Evolutionary conservation across 2,888 invertebrate species (phyloP).

Genomic region (Luffia ferchaultella): DNA sequence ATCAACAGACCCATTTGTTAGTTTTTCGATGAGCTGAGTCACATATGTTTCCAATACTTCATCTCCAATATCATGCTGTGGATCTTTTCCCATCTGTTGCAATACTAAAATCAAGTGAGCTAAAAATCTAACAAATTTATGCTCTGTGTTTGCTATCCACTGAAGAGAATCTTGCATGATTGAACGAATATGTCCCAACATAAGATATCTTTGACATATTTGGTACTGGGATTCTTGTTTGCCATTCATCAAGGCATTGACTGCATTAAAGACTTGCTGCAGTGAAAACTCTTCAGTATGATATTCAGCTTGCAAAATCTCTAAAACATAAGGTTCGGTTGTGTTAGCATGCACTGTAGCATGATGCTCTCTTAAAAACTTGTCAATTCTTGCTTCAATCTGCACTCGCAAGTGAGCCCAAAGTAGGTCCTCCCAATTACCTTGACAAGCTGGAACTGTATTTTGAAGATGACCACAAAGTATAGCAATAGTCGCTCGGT

Average conservation of each 20-base stretch:
- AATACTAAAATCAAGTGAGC: constrained; percentile 87
- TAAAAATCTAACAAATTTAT: constrained; percentile 77
- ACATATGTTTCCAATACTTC: constrained; percentile 80
- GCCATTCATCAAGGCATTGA: constrained; percentile 52
- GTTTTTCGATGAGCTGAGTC: constrained; percentile 69
- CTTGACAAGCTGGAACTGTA: constrained; percentile 75
- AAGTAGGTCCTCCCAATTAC: constrained; percentile 88
- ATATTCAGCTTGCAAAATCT: constrained; percentile 43
- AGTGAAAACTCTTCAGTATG: constrained; percentile 42
- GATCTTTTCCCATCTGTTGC: constrained; percentile 77
- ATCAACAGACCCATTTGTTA: constrained; percentile 58
- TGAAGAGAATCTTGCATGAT: constrained; percentile 75
- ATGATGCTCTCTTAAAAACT: constrained; percentile 53
- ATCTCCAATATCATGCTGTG: constrained; percentile 76
- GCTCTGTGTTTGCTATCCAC: constrained; percentile 67
- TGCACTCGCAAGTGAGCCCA: constrained; percentile 88
- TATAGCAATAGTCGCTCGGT: constrained; percentile 75
- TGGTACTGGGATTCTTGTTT: constrained; percentile 74
- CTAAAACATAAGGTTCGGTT: constrained; percentile 42
- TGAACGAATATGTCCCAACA: constrained; percentile 80
- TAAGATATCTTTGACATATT: constrained; percentile 84
- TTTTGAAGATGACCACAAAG: constrained; percentile 85
- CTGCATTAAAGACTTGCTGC: constrained; percentile 47
- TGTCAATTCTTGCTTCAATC: constrained; percentile 87
- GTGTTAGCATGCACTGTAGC: constrained; percentile 50